Evolutionary conservation across 1,140 invertebrate genomes (phyloP), one percentile per base, ranked within the genome.

Genomic region (Ceratoteleas bidentatus): DNA sequence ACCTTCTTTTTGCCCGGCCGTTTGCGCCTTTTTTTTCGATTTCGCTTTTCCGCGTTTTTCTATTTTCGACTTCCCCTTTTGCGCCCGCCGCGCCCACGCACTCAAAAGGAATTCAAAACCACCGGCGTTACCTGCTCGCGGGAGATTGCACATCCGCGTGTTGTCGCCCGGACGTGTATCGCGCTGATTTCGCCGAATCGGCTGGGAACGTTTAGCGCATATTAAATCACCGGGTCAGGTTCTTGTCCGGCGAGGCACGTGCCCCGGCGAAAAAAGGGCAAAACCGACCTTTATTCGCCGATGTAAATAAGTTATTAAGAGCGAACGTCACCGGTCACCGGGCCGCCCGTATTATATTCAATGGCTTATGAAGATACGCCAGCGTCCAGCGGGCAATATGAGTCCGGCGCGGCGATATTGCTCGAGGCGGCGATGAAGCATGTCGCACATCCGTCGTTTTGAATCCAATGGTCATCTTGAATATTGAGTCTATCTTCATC

Each of bases 51-150:
- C 8, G 43, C 60, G 66, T 66, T 86, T 85, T 83, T 85, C 87
- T 85, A 82, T 84, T 87, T 86, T 74, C 13, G 36, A 70, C 53
- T 73, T 75, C 74, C 81, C 62, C 54, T 70, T 83, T 84, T 84
- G 81, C 69, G 62, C 77, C 83, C 81, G 76, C 84, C 80, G 84
- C 84, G 58, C 81, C 80, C 83, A 79, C 84, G 81, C 84, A 90
- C 88, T 89, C 90, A 88, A 88, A 90, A 91, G 88, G 89, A 91
- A 91, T 91, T 90, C 90, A 89, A 91, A 91, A 91, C 89, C 86
- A 84, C 82, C 85, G 81, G 70, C 70, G 80, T 84, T 85, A 84
- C 77, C 81, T 74, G 60, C 49, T 77, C 54, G 52, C 70, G 70
- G 66, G 61, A 62, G 49, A 66, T 69, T 65, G 58, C 70, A 80